Percentiles rank a stretch among this genome's conserved stretches.
Evolutionary conservation across 1,140 invertebrate species (phyloP).

Genomic region (Orussus abietinus): DNA sequence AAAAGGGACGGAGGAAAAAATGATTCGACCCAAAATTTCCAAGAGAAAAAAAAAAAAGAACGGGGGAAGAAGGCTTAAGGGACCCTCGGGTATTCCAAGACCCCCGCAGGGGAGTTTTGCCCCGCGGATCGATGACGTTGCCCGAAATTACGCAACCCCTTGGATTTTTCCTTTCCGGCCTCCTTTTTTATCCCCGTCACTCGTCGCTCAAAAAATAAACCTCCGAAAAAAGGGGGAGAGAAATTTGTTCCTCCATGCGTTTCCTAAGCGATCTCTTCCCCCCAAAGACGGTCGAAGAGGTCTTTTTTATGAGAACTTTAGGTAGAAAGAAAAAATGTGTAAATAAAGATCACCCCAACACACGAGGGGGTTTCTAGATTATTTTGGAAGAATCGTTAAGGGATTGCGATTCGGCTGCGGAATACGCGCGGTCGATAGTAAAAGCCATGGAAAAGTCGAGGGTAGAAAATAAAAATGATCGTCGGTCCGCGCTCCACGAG

Average conservation of each 20-base stretch:
- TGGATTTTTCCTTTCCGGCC: constrained; percentile 28
- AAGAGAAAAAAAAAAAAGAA: constrained; percentile 3
- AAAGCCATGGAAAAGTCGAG: no score
- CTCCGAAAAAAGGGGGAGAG: constrained; percentile 21
- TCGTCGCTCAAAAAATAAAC: constrained; percentile 21
- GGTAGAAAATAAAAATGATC: no score
- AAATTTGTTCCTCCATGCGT: constrained; percentile 8
- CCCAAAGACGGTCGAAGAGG: no score
- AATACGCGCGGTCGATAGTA: no score
- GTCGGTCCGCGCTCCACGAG: no score
- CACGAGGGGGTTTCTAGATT: no score
- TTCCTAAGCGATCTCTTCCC: no score
- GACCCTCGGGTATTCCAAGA: constrained; percentile 23
- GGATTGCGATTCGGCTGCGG: no score
- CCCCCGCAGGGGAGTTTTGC: constrained; percentile 25
- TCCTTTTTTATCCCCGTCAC: constrained; percentile 28
- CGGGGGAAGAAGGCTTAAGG: constrained; percentile 34
- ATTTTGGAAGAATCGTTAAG: no score
- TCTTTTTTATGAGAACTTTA: no score
- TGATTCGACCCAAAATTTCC: constrained; percentile 33
- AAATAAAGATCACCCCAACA: no score
- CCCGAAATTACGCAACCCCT: constrained; percentile 42
- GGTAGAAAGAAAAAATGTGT: no score
- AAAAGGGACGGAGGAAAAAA: constrained; percentile 20
- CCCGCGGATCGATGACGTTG: constrained; percentile 32